Base-by-base conservation (phyloP, 2,113 vertebrate genomes). In the Xiphophorus maculatus region DNA sequence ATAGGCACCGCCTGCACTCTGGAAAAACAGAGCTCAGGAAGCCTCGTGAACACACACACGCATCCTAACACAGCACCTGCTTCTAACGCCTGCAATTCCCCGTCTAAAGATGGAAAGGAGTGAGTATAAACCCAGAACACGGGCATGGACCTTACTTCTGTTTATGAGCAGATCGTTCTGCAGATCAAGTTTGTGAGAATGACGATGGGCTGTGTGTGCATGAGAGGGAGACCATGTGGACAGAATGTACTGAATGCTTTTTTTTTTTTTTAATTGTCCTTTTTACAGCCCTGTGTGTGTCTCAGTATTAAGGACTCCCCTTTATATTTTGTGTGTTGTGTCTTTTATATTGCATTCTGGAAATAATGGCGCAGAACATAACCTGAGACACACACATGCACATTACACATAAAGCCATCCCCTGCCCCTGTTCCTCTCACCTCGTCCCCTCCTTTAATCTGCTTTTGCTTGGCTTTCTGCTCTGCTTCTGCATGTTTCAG, bases 81-180 rank as follows among this genome's bases (percentile, higher is more conserved):
- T 67, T 93, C 91, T 40, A 93, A 93, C 80, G 94, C 96, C 90
- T 98, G 97, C 93, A 96, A 95, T 90, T 99, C 98, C 85, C 98
- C 98, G 68, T 98, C 97, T 77, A 99, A 96, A 95, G 98, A 99
- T 72, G 95, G 96, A 90, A 99, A 98, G 95, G 98, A 99, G 98
- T 99, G 96, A 98, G 98, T 99, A 97, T 94, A 85, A 92, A 65
- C 76, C 73, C 74, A 22, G 68, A 81, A 69, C 78, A 74, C 77
- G 44, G 72, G 89, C 86, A 89, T 89, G 89, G 63, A 82, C 63
- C 25, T 35, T 62, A 27, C 61, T 29, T 81, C 13, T 51, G 65
- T 78, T 80, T 70, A 71, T 80, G 69, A 78, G 84, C 84, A 83
- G 85, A 73, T 77, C 61, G 58, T 28, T 72, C 51, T 74, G 28